These are phyloP conservation scores for Microcebus ravelobensis DNA, from an alignment of 2,113 vertebrate species.

Conservation along the genomic window DNA sequence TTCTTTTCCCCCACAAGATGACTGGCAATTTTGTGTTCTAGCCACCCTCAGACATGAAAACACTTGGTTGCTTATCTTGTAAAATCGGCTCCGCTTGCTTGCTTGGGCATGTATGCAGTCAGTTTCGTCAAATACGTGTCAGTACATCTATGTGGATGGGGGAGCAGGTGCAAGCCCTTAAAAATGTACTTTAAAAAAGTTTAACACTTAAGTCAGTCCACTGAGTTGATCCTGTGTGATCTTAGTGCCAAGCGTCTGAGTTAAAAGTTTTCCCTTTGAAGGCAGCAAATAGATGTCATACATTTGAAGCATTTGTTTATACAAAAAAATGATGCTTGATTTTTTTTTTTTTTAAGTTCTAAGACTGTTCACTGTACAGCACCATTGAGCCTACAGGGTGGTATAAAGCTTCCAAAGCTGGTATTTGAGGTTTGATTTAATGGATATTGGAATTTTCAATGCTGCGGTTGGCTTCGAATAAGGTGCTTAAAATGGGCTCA, in stretches of 20 bases:
- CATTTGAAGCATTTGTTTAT: conserved; percentile 79
- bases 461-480: conserved; percentile 55
- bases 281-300: conserved; percentile 73
- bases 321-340: conserved; percentile 69
- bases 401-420: conserved; percentile 50
- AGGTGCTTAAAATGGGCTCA: conserved; percentile 21
- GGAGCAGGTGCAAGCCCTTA: conserved; percentile 81
- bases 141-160: conserved; percentile 79
- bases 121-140: conserved; percentile 80
- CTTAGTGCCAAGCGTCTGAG: conserved; percentile 74
- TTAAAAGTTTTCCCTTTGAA: conserved; percentile 78
- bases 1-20: conserved; percentile 76
- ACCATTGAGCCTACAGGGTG: conserved; percentile 57
- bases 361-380: conserved; percentile 46
- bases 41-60: conserved; percentile 82
- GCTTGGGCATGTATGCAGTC: conserved; percentile 76
- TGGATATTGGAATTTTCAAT: conserved; percentile 58
- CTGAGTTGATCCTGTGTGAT: conserved; percentile 75
- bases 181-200: conserved; percentile 71
- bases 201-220: conserved; percentile 78
- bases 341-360: conserved; percentile 51
- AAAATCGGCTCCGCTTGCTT: conserved; percentile 77
- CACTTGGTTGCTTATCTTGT: conserved; percentile 82
- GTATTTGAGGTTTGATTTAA: conserved; percentile 64
- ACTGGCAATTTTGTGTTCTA: conserved; percentile 81